These are phyloP conservation scores for Eupelmus urozonus DNA, from an alignment of 2,888 invertebrate genomes.

Conservation along the genomic window DNA sequence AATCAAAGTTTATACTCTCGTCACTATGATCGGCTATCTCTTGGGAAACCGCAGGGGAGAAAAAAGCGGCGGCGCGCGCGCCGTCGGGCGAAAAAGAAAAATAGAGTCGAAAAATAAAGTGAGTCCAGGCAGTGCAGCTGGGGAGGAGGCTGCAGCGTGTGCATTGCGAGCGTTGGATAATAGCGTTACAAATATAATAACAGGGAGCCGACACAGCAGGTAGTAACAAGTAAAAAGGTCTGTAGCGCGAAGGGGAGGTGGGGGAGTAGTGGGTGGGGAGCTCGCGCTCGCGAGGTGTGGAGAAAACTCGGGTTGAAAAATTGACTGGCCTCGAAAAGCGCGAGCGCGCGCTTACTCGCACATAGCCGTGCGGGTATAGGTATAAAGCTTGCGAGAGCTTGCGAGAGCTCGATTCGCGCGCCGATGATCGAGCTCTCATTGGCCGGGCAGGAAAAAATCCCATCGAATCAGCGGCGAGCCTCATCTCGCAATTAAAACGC, in stretches of 20 bases:
- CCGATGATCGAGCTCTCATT: slow-evolving; percentile 71
- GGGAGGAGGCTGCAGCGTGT: no score
- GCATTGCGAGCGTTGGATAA: slow-evolving; percentile 39
- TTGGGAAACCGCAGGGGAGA: background rate
- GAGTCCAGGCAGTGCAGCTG: slow-evolving; percentile 46
- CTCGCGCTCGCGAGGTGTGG: slow-evolving; percentile 37
- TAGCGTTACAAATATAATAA: slow-evolving; percentile 47
- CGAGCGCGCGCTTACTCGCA: slow-evolving; percentile 7
- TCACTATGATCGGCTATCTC: slow-evolving; percentile 13
- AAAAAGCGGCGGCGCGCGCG: background rate
- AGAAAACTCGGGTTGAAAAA: slow-evolving; percentile 59
- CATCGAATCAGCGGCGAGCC: slow-evolving; percentile 74
- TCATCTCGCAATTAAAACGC: slow-evolving; percentile 75
- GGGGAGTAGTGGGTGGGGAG: slow-evolving; percentile 24
- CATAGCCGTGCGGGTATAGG: background rate
- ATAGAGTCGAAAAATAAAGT: slow-evolving; percentile 42
- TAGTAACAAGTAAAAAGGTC: slow-evolving; percentile 54
- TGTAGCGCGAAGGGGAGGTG: slow-evolving; percentile 6
- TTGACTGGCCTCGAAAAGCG: slow-evolving; percentile 50
- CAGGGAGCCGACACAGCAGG: slow-evolving; percentile 27
- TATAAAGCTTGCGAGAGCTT: no score
- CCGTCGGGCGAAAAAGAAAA: no score
- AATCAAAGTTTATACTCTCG: slow-evolving; percentile 43
- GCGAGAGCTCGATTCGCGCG: slow-evolving; percentile 54
- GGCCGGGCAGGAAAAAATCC: slow-evolving; percentile 73